Evolutionary conservation across 2,113 vertebrate species (phyloP).

Genomic region (Hepsetus odoe): DNA sequence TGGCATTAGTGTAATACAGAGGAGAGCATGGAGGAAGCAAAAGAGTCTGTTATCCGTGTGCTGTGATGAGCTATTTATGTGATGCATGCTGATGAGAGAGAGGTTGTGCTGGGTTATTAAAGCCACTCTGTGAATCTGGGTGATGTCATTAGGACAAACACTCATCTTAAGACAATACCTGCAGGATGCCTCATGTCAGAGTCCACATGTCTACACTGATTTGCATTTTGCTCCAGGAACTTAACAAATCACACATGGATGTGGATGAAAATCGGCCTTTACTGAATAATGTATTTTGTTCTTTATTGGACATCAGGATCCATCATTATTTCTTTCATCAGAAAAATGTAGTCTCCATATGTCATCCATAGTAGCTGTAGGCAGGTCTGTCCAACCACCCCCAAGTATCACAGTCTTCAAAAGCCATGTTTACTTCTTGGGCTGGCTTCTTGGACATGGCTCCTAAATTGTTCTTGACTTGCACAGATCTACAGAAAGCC

Average conservation of each 20-base stretch:
- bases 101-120: conserved; percentile 20
- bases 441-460: no score
- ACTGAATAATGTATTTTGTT: conserved; percentile 4
- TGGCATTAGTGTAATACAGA: conserved; percentile 37
- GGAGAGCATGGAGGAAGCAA: conserved; percentile 25
- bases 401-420: background rate
- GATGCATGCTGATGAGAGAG: conserved; percentile 22
- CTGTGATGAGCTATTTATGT: conserved; percentile 6
- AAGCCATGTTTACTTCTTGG: background rate
- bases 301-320: conserved; percentile 11
- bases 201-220: conserved; percentile 10
- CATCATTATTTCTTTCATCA: background rate
- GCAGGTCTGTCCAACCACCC: background rate
- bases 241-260: conserved; percentile 18
- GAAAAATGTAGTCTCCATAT: background rate
- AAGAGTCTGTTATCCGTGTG: conserved; percentile 14
- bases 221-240: conserved; percentile 14
- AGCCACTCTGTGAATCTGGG: background rate
- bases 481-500: background rate
- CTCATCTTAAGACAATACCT: background rate
- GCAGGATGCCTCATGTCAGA: conserved; percentile 5
- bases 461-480: background rate
- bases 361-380: background rate
- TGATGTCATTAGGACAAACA: conserved; percentile 2
- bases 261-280: background rate